phyloP scores from a whole-genome alignment of 2,113 vertebrate genomes.

The Aptenodytes forsteri region DNA sequence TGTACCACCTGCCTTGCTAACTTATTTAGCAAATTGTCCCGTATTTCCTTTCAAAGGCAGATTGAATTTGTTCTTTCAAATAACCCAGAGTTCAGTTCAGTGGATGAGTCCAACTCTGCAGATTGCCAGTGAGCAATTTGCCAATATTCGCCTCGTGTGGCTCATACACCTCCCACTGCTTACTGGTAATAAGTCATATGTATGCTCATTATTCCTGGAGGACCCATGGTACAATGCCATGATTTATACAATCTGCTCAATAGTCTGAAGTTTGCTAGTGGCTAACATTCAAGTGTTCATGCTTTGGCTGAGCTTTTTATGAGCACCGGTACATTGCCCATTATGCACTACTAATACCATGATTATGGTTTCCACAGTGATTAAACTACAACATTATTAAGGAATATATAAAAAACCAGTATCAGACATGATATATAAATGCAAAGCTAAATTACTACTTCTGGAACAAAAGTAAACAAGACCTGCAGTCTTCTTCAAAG shows the following conservation, averaged over 20 bases:
- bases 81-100: neutral
- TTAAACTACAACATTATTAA: neutral
- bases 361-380: neutral
- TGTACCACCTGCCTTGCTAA: neutral
- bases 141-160: neutral
- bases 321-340: neutral
- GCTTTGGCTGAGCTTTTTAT: neutral
- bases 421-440: neutral
- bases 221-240: neutral
- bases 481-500: rapidly evolving
- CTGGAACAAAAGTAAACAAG: neutral
- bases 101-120: neutral
- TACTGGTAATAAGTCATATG: neutral
- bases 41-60: neutral
- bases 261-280: neutral
- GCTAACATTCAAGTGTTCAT: neutral
- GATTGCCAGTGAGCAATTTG: neutral
- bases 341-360: neutral
- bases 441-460: neutral
- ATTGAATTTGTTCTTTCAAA: neutral
- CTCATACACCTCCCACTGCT: neutral
- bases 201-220: neutral
- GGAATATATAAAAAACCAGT: neutral
- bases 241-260: neutral
- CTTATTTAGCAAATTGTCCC: neutral